Evolutionary conservation across 1,140 invertebrate species (phyloP).

Genomic region (Cataglyphis hispanica): DNA sequence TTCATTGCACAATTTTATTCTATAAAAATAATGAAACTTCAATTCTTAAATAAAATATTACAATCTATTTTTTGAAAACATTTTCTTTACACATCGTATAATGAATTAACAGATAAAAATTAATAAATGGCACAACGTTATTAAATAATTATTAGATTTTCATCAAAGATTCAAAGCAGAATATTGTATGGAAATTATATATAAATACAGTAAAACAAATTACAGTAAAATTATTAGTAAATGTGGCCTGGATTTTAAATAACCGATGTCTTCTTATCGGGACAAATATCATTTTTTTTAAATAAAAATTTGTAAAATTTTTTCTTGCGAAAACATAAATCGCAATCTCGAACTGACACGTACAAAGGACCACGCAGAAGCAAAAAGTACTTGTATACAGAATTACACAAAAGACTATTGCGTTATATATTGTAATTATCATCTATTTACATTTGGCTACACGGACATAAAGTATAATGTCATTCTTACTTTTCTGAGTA

Average conservation of each 20-base stretch:
- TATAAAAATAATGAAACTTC: neutral
- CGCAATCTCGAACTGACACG: neutral
- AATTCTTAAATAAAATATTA: neutral
- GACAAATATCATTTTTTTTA: too few species aligned
- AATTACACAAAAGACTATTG: neutral
- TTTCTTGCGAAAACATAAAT: too few species aligned
- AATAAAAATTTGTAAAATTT: too few species aligned
- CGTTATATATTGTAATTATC: neutral
- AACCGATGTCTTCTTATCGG: too few species aligned
- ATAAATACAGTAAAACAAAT: neutral
- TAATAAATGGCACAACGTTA: neutral
- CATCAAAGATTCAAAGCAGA: neutral
- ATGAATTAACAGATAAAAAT: neutral
- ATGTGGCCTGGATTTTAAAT: too few species aligned
- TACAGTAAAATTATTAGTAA: neutral
- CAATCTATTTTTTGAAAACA: neutral
- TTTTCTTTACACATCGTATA: neutral
- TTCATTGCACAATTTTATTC: neutral
- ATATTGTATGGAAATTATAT: neutral
- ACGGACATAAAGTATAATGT: neutral
- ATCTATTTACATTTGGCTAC: neutral
- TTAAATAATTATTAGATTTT: neutral
- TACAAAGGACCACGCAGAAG: neutral
- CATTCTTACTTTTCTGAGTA: slow-evolving; percentile 8
- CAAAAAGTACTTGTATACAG: neutral